A percentile compares a stretch with the other conserved stretches of the same genome.
Evolutionary conservation across 2,888 invertebrate species (phyloP).

Genomic region (Drosophila meridionalis): DNA sequence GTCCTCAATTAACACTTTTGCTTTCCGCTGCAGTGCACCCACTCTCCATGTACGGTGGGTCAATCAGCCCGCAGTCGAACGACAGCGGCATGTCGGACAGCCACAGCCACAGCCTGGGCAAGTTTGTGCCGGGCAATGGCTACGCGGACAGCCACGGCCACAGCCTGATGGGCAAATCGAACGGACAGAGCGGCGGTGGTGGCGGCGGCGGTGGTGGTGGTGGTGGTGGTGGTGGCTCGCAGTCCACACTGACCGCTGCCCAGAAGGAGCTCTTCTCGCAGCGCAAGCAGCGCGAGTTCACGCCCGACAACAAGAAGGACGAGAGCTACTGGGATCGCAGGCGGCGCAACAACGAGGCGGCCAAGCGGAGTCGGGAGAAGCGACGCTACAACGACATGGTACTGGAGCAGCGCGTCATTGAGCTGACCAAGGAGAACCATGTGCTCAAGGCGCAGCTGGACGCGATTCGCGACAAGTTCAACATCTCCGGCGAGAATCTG

Average conservation of each 20-base stretch:
- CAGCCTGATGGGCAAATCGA: conserved; percentile 72
- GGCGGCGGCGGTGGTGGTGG: background rate
- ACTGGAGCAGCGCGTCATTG: conserved; percentile 96
- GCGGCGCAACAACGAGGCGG: conserved; percentile 98
- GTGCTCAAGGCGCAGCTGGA: conserved; percentile 96
- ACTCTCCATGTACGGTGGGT: conserved; percentile 81
- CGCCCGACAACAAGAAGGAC: conserved; percentile 98
- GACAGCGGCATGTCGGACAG: conserved; percentile 84
- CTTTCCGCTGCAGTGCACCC: conserved; percentile 70
- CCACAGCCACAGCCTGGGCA: conserved; percentile 47
- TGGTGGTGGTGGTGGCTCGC: conserved; percentile 38
- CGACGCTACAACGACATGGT: conserved; percentile 98
- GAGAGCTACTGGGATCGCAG: conserved; percentile 99
- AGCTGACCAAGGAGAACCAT: conserved; percentile 97
- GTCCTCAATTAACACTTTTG: background rate
- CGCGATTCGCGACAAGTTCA: conserved; percentile 96
- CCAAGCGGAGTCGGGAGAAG: conserved; percentile 98
- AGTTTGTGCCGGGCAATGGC: conserved; percentile 53
- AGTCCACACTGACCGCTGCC: conserved; percentile 81
- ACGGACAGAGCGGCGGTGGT: conserved; percentile 33
- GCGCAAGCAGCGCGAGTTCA: conserved; percentile 97
- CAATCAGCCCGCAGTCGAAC: conserved; percentile 83
- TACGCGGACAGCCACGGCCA: conserved; percentile 42
- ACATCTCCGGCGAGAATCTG: conserved; percentile 93
- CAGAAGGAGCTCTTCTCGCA: conserved; percentile 95